Evolutionary conservation across 2,797 vertebrate genomes (phyloP), one percentile per base, ranked within the genome.

Genomic region (Sebastes kiyomatsui): DNA sequence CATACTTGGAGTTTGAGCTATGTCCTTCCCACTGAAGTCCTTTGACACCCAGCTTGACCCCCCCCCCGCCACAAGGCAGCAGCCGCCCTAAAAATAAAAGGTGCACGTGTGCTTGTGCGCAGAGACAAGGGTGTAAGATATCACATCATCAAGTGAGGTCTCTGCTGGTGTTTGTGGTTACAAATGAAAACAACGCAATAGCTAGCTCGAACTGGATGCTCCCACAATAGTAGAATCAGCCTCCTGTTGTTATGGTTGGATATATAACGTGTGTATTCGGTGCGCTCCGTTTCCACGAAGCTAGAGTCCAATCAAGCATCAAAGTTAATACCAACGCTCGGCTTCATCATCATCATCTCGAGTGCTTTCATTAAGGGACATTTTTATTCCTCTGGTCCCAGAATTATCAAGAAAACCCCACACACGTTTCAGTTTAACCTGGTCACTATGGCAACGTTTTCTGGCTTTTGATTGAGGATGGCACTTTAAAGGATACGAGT

Each of bases 1-100:
- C 89, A 95, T 94, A 94, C 93, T 94, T 95, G 93, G 92, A 93
- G 86, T 95, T 92, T 87, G 83, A 94, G 93, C 85, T 90, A 94
- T 94, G 94, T 94, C 93, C 94, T 95, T 95, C 90, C 64, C 87
- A 70, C 71, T 77, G 81, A 91, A 87, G 89, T 92, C 88, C 89
- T 94, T 79, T 95, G 86, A 89, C 89, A 91, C 86, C 85, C 82
- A 79, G 91, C 87, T 87, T 83, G 86, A 92, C 92, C 88, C 84
- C 79, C 55, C 13, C 80, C 52, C 13, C 2, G 33, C 54, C 65
- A 16, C 64, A 89, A 83, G 85, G 84, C 87, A 86, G 71, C 87
- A 85, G 71, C 81, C 4, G 20, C 88, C 90, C 94, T 95, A 95
- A 95, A 95, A 95, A 95, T 95, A 95, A 94, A 82, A 94, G 83